Evolutionary conservation across 1,140 invertebrate species (phyloP), one percentile per base, ranked within the genome.

Genomic region (Zaprionus kolodkinae): DNA sequence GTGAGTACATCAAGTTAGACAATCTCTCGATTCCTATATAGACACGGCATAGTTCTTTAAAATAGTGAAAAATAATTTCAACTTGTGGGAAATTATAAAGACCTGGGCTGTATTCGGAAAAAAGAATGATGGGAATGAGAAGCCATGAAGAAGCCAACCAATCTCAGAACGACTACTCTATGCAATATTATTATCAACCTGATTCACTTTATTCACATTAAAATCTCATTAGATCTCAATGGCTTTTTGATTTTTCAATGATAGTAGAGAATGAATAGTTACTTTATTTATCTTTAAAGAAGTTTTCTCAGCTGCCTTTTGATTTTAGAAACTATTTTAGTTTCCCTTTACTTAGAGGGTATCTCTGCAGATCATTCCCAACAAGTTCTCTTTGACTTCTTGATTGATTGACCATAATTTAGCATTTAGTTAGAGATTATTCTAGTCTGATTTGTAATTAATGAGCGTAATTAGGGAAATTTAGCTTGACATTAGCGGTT

Each of bases 391-490:
- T 3, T 15, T 15, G 40, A 45, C 45, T 50, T 10, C 3, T 50
- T 50, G 45, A 50, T 50, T 50, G 45, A 50, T 35, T 12, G 40
- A 10, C 9, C 57, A 61, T 52, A 74, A 68, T 33, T 74, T 69
- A 59, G n/a, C 54, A 30, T 54, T 78, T 74, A 74, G 38, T 62
- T 69, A 48, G 25, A 38, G 54, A 48, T 73, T 69, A 61, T 21
- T 48, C 40, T n/a, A 40, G n/a, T 5, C 15, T 27, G 36, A 62
- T 61, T 27, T 35, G 40, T 25, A 40, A 43, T 65, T 77, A 45
- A 57, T 48, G 59, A 13, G 21, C 50, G 38, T 17, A 70, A 75
- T 75, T 70, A 70, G 21, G n/a, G 17, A 17, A 12, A 50, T 50
- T 50, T 50, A n/a, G 40, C 40, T 45, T 27, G n/a, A 4, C 21